Conservation (phyloP, 2,113 vertebrate genomes). For the Microcebus murinus region DNA sequence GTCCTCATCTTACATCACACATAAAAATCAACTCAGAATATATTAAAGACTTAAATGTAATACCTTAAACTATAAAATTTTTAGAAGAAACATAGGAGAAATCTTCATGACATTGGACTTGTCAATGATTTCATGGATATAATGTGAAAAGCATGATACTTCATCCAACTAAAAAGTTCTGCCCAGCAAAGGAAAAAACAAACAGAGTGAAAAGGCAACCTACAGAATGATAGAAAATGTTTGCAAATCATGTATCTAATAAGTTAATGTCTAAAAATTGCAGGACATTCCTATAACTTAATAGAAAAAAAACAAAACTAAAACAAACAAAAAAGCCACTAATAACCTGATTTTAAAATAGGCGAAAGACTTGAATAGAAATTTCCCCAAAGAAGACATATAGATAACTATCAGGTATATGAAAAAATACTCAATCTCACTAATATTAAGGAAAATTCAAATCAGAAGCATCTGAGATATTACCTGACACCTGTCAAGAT, state of each 20-base stretch:
- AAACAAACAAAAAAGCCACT: neutral
- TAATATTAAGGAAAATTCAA: neutral
- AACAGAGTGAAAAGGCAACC: neutral
- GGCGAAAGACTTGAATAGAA: neutral
- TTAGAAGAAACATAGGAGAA: no score
- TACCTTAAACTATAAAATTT: no score
- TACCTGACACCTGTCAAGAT: neutral
- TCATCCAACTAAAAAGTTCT: neutral
- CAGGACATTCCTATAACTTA: neutral
- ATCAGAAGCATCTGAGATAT: neutral
- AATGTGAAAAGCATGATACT: neutral
- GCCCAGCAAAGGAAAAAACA: neutral
- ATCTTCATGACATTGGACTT: neutral
- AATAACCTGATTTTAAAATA: neutral
- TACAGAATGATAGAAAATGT: neutral
- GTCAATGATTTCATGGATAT: neutral
- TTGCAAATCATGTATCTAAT: neutral
- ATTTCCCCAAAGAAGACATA: neutral
- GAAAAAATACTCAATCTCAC: neutral
- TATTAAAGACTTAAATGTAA: no score
- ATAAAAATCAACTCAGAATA: neutral
- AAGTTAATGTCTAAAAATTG: neutral
- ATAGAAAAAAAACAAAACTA: neutral
- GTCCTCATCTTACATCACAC: neutral
- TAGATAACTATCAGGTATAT: neutral